Conservation (phyloP, 2,797 vertebrate genomes). For the Poeciliopsis paucimaculata region DNA sequence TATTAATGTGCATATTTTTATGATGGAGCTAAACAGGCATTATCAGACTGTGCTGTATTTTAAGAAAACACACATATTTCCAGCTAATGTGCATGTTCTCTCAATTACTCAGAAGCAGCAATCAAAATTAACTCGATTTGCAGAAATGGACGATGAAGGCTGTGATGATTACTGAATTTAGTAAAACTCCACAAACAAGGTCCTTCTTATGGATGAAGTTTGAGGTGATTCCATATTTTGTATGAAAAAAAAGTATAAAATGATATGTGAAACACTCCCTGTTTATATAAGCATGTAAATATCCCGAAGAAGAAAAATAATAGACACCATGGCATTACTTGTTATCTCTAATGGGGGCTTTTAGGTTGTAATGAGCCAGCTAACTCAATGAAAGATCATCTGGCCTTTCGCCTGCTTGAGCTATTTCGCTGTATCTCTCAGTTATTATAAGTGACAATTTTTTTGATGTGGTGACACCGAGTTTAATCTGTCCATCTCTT, state of each 20-base stretch:
- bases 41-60: neutral
- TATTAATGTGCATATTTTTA: neutral
- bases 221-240: neutral
- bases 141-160: neutral
- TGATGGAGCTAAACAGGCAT: neutral
- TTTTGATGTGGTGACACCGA: neutral
- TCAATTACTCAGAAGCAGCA: neutral
- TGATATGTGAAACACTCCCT: neutral
- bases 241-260: neutral
- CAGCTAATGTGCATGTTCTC: neutral
- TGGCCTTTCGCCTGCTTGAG: neutral
- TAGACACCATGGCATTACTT: neutral
- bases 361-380: neutral
- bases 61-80: neutral
- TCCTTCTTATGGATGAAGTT: neutral
- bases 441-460: neutral
- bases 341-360: neutral
- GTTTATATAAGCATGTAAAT: neutral
- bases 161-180: neutral
- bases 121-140: neutral
- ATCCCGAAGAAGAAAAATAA: neutral
- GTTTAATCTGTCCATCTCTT: slow-evolving; percentile 12
- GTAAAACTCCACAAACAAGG: neutral
- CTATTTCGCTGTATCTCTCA: neutral
- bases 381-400: neutral